A percentile compares a stretch with the other conserved stretches of the same genome.
phyloP scores from a whole-genome alignment of 2,888 invertebrate genomes.

The Pyrgus malvae region DNA sequence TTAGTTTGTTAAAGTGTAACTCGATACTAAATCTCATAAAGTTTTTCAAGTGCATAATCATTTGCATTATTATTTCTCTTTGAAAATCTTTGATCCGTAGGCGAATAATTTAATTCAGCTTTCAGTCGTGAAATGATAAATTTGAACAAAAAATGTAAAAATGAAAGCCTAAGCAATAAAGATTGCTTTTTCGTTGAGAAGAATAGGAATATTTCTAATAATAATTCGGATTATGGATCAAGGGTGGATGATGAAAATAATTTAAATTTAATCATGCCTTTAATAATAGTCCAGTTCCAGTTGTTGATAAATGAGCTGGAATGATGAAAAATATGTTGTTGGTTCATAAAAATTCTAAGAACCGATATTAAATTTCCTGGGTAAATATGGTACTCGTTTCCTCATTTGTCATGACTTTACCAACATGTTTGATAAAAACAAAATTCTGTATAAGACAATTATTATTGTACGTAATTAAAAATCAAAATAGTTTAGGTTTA shows the following conservation, averaged over 20 bases:
- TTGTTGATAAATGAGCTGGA: not conserved
- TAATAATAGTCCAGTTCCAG: conserved; percentile 22
- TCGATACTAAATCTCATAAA: not conserved
- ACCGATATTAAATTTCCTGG: too few species aligned
- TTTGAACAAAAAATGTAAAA: conserved; percentile 22
- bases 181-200: conserved; percentile 23
- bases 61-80: too few species aligned
- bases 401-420: too few species aligned
- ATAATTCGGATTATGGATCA: conserved; percentile 21
- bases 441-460: too few species aligned
- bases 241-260: conserved; percentile 18
- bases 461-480: too few species aligned
- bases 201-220: conserved; percentile 25
- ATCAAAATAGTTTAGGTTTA: too few species aligned
- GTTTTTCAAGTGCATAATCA: not conserved
- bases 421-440: too few species aligned
- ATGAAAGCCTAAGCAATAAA: conserved; percentile 22
- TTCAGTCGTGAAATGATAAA: conserved; percentile 21
- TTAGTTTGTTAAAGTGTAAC: not conserved
- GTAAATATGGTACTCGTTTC: too few species aligned
- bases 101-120: conserved; percentile 20
- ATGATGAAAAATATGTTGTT: too few species aligned
- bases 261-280: conserved; percentile 12
- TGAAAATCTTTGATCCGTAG: conserved; percentile 15
- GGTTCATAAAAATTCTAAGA: too few species aligned